phyloP scores from a whole-genome alignment of 2,797 vertebrate species.

The Buceros bicornis region DNA sequence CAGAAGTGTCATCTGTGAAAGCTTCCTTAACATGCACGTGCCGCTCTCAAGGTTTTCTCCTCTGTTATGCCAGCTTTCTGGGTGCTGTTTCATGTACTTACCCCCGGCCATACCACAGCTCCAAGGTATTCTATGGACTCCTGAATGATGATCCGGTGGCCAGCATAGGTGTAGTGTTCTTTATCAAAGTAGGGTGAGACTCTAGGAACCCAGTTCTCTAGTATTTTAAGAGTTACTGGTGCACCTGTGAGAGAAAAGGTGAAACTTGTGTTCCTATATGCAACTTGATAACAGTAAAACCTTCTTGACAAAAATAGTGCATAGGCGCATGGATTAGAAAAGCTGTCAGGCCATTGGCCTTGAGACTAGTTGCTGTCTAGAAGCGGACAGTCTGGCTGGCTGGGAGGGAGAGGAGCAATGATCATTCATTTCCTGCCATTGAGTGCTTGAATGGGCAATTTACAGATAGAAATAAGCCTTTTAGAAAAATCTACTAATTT shows the following conservation, averaged over 20 bases:
- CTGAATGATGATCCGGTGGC: constrained; percentile 85
- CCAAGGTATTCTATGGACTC: constrained; percentile 88
- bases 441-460: neutral
- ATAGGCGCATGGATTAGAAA: fast-evolving
- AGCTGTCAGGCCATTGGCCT: neutral
- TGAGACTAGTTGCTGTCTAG: too few species aligned
- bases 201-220: constrained; percentile 82
- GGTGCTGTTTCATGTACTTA: constrained; percentile 64
- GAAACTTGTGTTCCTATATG: neutral
- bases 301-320: neutral
- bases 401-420: neutral
- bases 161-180: constrained; percentile 84
- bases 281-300: neutral
- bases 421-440: neutral
- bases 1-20: neutral
- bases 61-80: neutral
- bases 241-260: constrained; percentile 57
- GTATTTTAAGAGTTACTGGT: constrained; percentile 60
- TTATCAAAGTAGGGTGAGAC: constrained; percentile 79
- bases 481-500: neutral
- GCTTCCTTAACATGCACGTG: neutral
- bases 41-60: neutral
- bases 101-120: constrained; percentile 90
- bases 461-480: neutral
- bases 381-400: neutral